Evolutionary conservation across 2,113 vertebrate species (phyloP).

Genomic region (Onychostoma macrolepis): DNA sequence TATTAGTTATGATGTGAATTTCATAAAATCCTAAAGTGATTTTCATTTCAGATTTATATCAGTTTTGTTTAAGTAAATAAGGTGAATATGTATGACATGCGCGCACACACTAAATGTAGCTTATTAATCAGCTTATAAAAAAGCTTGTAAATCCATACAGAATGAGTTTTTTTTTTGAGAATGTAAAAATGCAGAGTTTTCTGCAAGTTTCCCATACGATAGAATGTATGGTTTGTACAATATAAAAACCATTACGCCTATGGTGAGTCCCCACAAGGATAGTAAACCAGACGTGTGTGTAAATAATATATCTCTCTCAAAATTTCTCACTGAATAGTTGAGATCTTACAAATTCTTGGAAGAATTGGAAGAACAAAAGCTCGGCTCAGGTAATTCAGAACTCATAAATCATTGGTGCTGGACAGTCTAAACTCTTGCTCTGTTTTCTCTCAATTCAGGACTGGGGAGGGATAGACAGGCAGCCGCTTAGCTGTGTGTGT

Average conservation of each 20-base stretch:
- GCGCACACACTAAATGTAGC: too few species aligned
- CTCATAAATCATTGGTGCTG: slow-evolving; percentile 44
- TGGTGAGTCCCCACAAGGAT: too few species aligned
- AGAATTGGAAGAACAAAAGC: slow-evolving; percentile 13
- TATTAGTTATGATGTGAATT: neutral
- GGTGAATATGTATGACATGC: neutral
- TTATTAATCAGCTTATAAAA: too few species aligned
- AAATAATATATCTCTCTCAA: neutral
- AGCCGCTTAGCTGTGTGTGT: neutral
- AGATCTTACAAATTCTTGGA: slow-evolving; percentile 21
- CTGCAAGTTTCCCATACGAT: too few species aligned
- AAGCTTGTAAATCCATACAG: too few species aligned
- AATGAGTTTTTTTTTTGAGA: too few species aligned
- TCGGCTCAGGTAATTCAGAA: slow-evolving; percentile 38
- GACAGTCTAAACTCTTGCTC: slow-evolving; percentile 24
- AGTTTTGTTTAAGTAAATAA: neutral
- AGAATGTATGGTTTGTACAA: too few species aligned
- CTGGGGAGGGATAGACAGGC: neutral
- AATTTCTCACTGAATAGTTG: slow-evolving; percentile 3
- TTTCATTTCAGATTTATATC: too few species aligned
- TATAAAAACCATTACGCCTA: too few species aligned
- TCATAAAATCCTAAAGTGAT: too few species aligned
- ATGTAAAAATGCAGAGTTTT: too few species aligned
- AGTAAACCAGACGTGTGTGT: neutral
- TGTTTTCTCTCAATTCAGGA: slow-evolving; percentile 37